Base-by-base conservation (phyloP, 2,113 vertebrate species). In the Oplegnathus fasciatus region DNA sequence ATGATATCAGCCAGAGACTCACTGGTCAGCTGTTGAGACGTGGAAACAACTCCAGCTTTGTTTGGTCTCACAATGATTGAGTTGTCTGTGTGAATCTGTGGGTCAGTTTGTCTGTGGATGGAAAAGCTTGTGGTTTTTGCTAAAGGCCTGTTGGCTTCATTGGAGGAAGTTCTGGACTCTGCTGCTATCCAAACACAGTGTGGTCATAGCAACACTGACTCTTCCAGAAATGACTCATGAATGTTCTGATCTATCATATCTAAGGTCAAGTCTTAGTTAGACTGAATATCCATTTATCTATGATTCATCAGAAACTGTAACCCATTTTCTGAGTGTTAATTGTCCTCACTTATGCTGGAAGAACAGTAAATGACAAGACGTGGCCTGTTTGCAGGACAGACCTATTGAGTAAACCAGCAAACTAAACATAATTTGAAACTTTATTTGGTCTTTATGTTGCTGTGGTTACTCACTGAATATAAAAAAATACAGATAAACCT, bases 41-140 rank as follows among this genome's bases (percentile, higher is more conserved):
- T 15, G 67, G 79, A 79, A 72, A 85, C 85, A 85, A 15, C 46
- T 13, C 18, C 0, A 13, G 32, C 87, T 89, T 82, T 87, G 83
- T 87, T 80, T 87, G 79, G 60, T 64, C 78, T 85, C 60, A n/a
- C 77, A 57, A 52, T 58, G 79, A 85, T 5, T 30, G 30, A 80
- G 66, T 69, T 17, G 65, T 78, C 75, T 70, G 67, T 76, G 62
- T 44, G 71, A 50, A 44, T 58, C 58, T 22, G 71, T 44, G 79
- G 42, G 54, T 85, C 68, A 57, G 57, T 81, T 69, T 60, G 48
- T 52, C 50, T 28, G 67, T 24, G 44, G 42, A 42, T 32, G 26
- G 44, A 80, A 48, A 42, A 64, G 20, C 30, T 52, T 30, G 57
- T 62, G 58, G 11, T 75, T 46, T 60, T 22, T 32, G 26, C 18